phyloP scores from a whole-genome alignment of 2,888 invertebrate species.

The Agonopterix subpropinquella region DNA sequence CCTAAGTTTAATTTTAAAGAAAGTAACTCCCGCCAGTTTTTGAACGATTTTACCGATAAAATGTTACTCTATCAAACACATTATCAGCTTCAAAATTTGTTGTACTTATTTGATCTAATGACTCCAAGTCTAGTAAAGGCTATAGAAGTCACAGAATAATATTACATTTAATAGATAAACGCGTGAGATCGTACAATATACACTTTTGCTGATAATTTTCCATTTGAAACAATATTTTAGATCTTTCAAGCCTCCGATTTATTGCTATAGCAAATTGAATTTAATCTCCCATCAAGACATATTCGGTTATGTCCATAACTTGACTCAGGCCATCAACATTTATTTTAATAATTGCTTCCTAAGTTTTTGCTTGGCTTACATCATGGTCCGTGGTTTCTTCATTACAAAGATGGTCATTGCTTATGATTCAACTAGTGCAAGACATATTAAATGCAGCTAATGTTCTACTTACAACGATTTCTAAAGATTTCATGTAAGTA shows the following conservation, averaged over 20 bases:
- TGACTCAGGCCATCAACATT: conserved; percentile 22
- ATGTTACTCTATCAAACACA: too few relatives aligned
- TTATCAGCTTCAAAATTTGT: too few relatives aligned
- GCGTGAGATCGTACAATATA: not conserved
- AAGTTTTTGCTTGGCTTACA: conserved; percentile 37
- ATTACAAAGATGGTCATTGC: conserved; percentile 3
- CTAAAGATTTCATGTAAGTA: conserved; percentile 5
- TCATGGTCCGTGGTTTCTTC: conserved; percentile 18
- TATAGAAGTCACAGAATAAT: not conserved
- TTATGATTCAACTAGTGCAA: conserved; percentile 23
- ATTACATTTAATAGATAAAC: conserved; percentile 6
- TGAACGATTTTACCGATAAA: too few relatives aligned
- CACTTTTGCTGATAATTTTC: not conserved
- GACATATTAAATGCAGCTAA: not conserved
- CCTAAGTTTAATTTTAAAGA: too few relatives aligned
- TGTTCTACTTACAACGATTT: conserved; percentile 13
- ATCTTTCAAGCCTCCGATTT: not conserved
- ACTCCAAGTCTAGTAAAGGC: too few relatives aligned
- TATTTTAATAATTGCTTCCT: conserved; percentile 31
- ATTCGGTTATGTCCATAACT: not conserved
- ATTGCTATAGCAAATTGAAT: conserved; percentile 4
- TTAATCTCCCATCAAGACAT: conserved; percentile 5
- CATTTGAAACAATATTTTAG: not conserved
- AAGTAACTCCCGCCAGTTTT: too few relatives aligned
- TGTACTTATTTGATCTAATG: too few relatives aligned